Evolutionary conservation across 2,888 invertebrate genomes (phyloP).

Genomic region (Patella pellucida): DNA sequence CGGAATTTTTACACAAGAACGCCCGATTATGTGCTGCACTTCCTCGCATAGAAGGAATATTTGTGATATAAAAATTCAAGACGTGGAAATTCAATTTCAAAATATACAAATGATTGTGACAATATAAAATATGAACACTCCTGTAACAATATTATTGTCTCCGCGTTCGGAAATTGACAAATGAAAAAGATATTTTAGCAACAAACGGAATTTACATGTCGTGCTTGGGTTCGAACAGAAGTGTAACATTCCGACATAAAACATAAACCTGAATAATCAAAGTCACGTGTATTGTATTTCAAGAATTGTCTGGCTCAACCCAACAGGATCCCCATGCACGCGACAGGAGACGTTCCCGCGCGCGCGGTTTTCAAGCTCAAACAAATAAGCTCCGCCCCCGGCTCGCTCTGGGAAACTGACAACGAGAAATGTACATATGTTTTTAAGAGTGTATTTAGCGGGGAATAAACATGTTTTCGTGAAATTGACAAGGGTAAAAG

Average conservation of each 20-base stretch:
- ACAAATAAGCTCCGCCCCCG: neutral
- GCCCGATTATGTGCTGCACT: too few species aligned
- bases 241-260: slow-evolving; percentile 1
- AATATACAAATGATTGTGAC: too few species aligned
- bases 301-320: neutral
- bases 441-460: neutral
- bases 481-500: slow-evolving; percentile 5
- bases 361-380: slow-evolving; percentile 2
- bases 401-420: neutral
- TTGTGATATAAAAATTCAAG: too few species aligned
- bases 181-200: neutral
- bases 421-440: slow-evolving; percentile 6
- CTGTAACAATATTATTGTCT: neutral
- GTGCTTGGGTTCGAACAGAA: neutral
- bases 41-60: too few species aligned
- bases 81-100: too few species aligned
- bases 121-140: neutral
- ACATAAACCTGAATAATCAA: neutral
- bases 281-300: neutral
- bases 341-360: neutral
- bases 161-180: neutral
- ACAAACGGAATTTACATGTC: neutral
- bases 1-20: too few species aligned
- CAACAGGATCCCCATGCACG: neutral
- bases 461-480: neutral